Base-by-base conservation (phyloP, 2,888 invertebrate species). In the Mythimna impura region DNA sequence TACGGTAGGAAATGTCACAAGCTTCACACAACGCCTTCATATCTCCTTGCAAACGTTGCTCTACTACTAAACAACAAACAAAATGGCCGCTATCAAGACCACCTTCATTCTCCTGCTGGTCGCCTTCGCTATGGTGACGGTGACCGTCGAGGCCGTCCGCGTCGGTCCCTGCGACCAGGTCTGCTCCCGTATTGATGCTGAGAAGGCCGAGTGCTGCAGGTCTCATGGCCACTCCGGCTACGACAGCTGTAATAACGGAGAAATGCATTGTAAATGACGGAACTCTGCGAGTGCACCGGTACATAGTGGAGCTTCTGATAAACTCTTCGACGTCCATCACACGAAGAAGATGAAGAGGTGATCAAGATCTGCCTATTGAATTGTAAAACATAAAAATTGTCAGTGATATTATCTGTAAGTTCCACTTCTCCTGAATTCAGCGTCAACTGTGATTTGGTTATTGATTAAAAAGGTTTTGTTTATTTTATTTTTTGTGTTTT, bases 61-160 rank as follows among this genome's bases (percentile, higher is more conserved):
- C 9, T 34, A 22, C 36, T 9, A 34, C 8, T 36, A 17, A 54
- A 43, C 52, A 17, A 34, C 30, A 58, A 60, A 5, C 17, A 36
- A n/a, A 80, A 74, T 76, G 80, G 72, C 73, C 12, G 62, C 72
- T 1, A 36, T 57, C n/a, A 75, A 75, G 62, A 71, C 75, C 4
- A 25, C 55, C 43, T 71, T 75, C 43, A 12, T 75, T 12, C 72
- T 75, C 34, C 40, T 72, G 61, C 75, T 75, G 61, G 9, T 75
- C 40, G 75, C 72, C 43, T 79, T 71, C 40, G 72, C 73, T 9
- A 79, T 79, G 79, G 73, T 74, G 71, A 14, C 4, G 79, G 75
- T 79, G 10, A 57, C 62, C 40, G 43, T 79, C 10, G 72, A 57
- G 34, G 75, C 72, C 22, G 57, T 0, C 25, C 72, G 14, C 34